Evolutionary conservation across 2,888 invertebrate species (phyloP), one percentile per base, ranked within the genome.

Genomic region (Lepidochitona cinerea): DNA sequence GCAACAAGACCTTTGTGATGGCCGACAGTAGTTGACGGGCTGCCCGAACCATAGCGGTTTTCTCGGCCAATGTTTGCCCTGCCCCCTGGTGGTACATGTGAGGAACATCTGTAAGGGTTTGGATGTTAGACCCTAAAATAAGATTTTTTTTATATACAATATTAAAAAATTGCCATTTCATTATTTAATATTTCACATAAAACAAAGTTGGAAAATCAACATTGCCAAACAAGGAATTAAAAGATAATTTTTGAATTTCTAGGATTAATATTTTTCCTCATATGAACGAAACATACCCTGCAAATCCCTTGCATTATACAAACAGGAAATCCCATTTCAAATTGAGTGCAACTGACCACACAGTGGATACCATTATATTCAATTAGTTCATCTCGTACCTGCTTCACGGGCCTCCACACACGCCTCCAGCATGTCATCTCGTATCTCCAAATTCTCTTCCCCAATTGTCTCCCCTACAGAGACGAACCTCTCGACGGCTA

Each of bases 381-480:
- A 41, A 18, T 41, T 41, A 41, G 9, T 9, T 12, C 41, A 41
- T 41, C 41, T 90, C 91, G 91, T 91, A 97, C 99, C 98, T 90
- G 98, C 98, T 87, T 95, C 94, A 84, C 98, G 93, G 23, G 99
- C 98, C 90, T 99, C 98, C 89, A 96, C 96, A 92, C 99, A 99
- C 35, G 99, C 98, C 86, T 98, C 96, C 91, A 96, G 97, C 98
- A 99, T 99, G 91, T 98, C 98, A 89, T 96, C 95, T 84, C 97
- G 95, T 83, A 99, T 97, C 92, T 99, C 98, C 37, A 95, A 95
- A 93, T 99, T 98, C 92, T 98, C 98, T 92, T 98, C 98, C 67
- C 98, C 99, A 89, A 99, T 99, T 86, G 97, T 96, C 92, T 99
- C 98, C 59, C 99, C 99, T 81, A 99, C 98, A 59, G 97, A 96